A percentile compares a stretch with the other conserved stretches of the same genome.
Evolutionary conservation across 2,113 vertebrate species (phyloP).

Genomic region (Thinocorus orbignyianus): DNA sequence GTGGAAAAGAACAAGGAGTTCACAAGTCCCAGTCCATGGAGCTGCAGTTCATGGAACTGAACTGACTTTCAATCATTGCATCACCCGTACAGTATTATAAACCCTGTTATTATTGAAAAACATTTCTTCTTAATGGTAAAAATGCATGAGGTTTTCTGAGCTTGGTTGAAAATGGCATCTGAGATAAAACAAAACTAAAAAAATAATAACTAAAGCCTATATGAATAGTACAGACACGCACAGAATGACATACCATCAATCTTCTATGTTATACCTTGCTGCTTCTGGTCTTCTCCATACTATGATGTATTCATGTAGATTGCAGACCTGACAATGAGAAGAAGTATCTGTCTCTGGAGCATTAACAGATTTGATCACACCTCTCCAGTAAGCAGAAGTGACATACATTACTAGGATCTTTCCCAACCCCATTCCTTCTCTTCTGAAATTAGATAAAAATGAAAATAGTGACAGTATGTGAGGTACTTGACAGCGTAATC

Average conservation of each 20-base stretch:
- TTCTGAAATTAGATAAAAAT: background rate
- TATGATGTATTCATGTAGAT: background rate
- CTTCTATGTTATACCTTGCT: background rate
- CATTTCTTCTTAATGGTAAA: background rate
- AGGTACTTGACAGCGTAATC: background rate
- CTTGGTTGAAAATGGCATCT: background rate
- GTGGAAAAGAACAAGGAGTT: background rate
- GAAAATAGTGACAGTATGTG: background rate
- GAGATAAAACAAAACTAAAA: background rate
- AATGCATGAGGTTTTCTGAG: background rate
- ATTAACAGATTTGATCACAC: background rate
- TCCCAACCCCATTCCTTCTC: background rate
- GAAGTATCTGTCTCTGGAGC: background rate
- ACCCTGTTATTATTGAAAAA: background rate
- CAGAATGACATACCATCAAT: accelerated
- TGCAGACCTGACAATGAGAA: background rate
- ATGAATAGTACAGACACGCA: accelerated
- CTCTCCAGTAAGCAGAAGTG: background rate
- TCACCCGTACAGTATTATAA: background rate
- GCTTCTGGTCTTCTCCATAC: background rate
- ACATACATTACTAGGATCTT: background rate
- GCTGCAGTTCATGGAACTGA: background rate
- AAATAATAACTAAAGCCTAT: background rate
- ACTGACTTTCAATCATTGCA: background rate
- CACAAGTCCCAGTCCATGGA: background rate